Evolutionary conservation across 2,797 vertebrate genomes (phyloP), one percentile per base, ranked within the genome.

Genomic region (Psittacula echo): DNA sequence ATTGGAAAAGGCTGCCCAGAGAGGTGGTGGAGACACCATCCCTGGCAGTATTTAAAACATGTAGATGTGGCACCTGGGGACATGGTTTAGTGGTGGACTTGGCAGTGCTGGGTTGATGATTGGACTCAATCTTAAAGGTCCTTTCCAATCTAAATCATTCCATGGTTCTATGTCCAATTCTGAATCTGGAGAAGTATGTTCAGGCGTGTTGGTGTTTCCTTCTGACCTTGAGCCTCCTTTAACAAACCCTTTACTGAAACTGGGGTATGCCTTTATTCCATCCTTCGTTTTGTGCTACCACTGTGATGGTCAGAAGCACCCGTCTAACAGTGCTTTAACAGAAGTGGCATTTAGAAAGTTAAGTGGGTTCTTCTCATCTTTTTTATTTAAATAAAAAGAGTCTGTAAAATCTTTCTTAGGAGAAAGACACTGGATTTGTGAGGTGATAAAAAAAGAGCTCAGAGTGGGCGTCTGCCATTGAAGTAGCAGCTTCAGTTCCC

Each of bases 31-130:
- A 37, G 29, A 70, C 67, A 9, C 10, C 23, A 7, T 58, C 23
- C 10, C 27, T 76, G 48, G 13, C 29, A 24, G 27, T 15, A 16
- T 54, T 90, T n/a, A 20, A 64, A 48, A 72, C 34, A 0, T 10
- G 29, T 54, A 66, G 37, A 39, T 30, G 23, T 76, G 58, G 12
- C 13, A 22, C 16, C 1, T 23, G 21, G 51, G 51, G 37, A 56
- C 17, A 6, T 20, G 41, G 16, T 7, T 44, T 22, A 61, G 27
- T 48, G 62, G 34, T 58, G n/a, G 34, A 17, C 34, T n/a, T n/a
- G 48, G 20, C 68, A 56, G n/a, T 4, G 7, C 29, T 42, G 41
- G 3, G 22, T 29, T 16, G 26, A 10, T 0, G 1, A 22, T 24
- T 70, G 8, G 27, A 30, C 27, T 66, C 6, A 26, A n/a, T 51